Conservation (phyloP, 1,140 invertebrate genomes). For the Calycopis cecrops region DNA sequence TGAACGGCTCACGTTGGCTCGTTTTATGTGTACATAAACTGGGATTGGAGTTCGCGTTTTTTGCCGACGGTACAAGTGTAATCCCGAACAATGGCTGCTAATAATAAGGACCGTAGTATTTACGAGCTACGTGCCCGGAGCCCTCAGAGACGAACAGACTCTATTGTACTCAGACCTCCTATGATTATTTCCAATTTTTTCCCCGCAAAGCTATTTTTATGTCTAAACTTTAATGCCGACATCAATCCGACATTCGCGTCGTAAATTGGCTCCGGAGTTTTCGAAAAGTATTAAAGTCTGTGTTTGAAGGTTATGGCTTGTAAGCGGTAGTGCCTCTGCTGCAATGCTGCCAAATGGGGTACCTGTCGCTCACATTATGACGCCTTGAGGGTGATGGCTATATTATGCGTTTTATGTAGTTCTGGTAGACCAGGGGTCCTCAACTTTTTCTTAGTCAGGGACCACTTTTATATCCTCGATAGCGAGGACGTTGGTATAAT, state of each 20-base stretch:
- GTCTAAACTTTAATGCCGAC: slow-evolving; percentile 46
- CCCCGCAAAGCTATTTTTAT: slow-evolving; percentile 60
- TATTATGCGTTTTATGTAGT: too few relatives aligned
- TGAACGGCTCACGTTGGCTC: too few relatives aligned
- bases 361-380: too few relatives aligned
- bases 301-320: neutral
- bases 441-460: too few relatives aligned
- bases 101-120: slow-evolving; percentile 72
- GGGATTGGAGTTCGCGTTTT: slow-evolving; percentile 1
- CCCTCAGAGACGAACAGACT: slow-evolving; percentile 54
- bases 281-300: neutral
- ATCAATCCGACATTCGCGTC: slow-evolving; percentile 25
- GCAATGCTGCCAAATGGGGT: too few relatives aligned
- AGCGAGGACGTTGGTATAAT: too few relatives aligned
- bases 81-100: slow-evolving; percentile 68
- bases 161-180: slow-evolving; percentile 72
- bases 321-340: too few relatives aligned
- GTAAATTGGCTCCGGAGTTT: neutral
- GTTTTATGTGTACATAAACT: too few relatives aligned
- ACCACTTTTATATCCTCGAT: too few relatives aligned
- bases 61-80: slow-evolving; percentile 51
- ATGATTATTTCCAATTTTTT: slow-evolving; percentile 69
- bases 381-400: too few relatives aligned
- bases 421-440: too few relatives aligned
- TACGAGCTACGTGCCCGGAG: slow-evolving; percentile 67